phyloP scores from a whole-genome alignment of 2,113 vertebrate genomes.

The Irena cyanogastra region DNA sequence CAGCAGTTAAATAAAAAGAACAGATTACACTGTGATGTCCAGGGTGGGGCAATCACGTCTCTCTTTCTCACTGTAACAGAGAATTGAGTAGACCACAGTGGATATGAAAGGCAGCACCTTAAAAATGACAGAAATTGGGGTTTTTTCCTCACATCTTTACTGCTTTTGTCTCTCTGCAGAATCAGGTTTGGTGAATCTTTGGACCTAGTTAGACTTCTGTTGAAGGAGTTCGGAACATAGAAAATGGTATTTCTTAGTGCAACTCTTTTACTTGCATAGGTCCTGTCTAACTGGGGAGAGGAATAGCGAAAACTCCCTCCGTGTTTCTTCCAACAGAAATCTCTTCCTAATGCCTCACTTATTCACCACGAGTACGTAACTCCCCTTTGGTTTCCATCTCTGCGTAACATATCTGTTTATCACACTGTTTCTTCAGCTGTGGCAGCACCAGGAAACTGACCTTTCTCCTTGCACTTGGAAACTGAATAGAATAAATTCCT shows the following conservation, averaged over 20 bases:
- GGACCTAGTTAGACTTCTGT: background rate
- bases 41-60: background rate
- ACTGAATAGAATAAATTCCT: background rate
- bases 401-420: background rate
- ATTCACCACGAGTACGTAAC: background rate
- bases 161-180: background rate
- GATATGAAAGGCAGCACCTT: background rate
- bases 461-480: background rate
- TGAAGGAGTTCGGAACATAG: background rate
- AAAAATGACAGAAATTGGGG: background rate
- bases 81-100: background rate
- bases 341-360: background rate
- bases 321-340: background rate
- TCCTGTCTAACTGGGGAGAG: background rate
- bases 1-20: background rate
- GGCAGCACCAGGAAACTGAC: background rate
- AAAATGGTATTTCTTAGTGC: background rate
- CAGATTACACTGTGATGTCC: background rate
- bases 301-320: background rate
- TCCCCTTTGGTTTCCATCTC: background rate
- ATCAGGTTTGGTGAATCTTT: background rate
- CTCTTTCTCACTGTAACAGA: background rate
- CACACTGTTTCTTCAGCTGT: background rate
- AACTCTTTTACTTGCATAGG: background rate
- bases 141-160: background rate